Evolutionary conservation across 2,113 vertebrate species (phyloP).

Genomic region (Tympanuchus pallidicinctus): DNA sequence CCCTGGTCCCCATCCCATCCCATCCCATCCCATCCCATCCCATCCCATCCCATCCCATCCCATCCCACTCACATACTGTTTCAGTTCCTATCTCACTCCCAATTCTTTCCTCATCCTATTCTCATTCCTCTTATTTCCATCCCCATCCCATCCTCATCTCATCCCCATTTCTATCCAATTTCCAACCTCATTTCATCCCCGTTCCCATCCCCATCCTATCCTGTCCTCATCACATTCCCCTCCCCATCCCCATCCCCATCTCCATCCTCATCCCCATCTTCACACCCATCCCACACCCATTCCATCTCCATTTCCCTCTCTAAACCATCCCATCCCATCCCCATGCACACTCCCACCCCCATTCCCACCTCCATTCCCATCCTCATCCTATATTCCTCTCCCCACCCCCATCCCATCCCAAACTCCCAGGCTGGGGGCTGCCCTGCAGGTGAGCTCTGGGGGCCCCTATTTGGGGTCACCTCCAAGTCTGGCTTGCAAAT

Average conservation of each 20-base stretch:
- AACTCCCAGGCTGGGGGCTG: too few species aligned
- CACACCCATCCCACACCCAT: too few species aligned
- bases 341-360: too few species aligned
- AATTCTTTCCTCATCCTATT: background rate
- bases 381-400: too few species aligned
- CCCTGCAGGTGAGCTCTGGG: too few species aligned
- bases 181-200: background rate
- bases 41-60: background rate
- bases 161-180: background rate
- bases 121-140: background rate
- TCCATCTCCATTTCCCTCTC: background rate
- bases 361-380: background rate
- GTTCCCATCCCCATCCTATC: too few species aligned
- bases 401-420: too few species aligned
- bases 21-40: background rate
- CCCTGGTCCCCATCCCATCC: background rate
- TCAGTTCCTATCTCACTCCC: background rate
- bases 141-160: too few species aligned
- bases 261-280: too few species aligned
- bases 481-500: background rate
- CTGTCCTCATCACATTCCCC: background rate
- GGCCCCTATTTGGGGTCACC: too few species aligned
- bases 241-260: too few species aligned
- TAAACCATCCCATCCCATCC: too few species aligned
- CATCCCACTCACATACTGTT: background rate